Evolutionary conservation across 2,113 vertebrate species (phyloP).

Genomic region (Ciconia boyciana): DNA sequence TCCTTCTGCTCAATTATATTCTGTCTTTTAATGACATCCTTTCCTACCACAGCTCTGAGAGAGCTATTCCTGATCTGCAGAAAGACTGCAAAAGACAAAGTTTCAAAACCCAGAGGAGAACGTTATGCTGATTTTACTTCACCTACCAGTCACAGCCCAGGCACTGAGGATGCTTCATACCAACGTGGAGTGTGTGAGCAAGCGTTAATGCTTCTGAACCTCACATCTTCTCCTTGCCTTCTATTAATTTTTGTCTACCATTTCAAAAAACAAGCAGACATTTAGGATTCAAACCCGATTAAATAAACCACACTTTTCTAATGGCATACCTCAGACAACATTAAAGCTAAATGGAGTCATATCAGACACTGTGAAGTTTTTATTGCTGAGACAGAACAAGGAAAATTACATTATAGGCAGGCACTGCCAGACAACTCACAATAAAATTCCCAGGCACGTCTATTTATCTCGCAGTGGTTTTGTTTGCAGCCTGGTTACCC

Average conservation of each 20-base stretch:
- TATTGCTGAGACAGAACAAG: conserved; percentile 5
- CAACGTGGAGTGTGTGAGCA: background rate
- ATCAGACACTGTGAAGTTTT: conserved; percentile 32
- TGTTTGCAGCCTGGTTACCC: background rate
- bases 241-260: background rate
- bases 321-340: conserved; percentile 21
- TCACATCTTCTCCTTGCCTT: background rate
- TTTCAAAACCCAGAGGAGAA: conserved; percentile 17
- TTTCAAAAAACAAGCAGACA: conserved; percentile 1
- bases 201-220: background rate
- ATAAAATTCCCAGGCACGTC: background rate
- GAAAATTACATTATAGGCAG: conserved; percentile 51
- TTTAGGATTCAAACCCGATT: background rate
- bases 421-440: background rate
- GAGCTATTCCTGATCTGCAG: background rate
- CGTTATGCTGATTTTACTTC: background rate
- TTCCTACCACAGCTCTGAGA: background rate
- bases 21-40: background rate
- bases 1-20: conserved; percentile 18
- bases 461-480: background rate
- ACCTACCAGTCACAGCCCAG: background rate
- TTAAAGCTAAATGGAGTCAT: conserved; percentile 27
- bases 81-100: background rate
- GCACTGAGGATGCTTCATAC: background rate
- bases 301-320: conserved; percentile 11